phyloP scores from a whole-genome alignment of 2,797 vertebrate genomes.

The Catamblyrhynchus diadema region DNA sequence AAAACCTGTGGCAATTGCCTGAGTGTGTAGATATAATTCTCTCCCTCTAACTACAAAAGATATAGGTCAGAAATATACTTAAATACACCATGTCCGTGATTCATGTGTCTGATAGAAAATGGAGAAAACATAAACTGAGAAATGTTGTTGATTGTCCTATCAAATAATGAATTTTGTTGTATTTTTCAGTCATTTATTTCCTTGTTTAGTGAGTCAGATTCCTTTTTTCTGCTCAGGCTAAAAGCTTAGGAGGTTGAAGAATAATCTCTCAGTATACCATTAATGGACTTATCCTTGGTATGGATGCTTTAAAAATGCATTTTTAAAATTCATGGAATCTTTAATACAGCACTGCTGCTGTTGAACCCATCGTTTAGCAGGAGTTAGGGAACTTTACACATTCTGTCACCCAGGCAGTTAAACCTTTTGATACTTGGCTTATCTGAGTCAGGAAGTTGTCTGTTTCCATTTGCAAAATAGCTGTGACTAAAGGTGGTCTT shows the following conservation, averaged over 20 bases:
- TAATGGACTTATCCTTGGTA: background rate
- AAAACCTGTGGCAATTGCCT: background rate
- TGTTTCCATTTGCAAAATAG: slow-evolving; percentile 19
- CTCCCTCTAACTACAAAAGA: background rate
- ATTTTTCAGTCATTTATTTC: background rate
- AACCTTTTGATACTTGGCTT: background rate
- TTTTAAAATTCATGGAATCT: background rate
- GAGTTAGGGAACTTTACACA: background rate
- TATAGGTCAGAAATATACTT: background rate
- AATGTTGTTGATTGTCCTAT: background rate
- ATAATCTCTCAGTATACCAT: background rate
- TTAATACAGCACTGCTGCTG: background rate
- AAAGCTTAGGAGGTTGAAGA: background rate
- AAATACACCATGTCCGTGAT: background rate
- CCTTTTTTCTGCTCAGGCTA: background rate
- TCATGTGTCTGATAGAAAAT: background rate
- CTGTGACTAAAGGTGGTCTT: background rate
- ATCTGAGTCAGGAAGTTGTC: background rate
- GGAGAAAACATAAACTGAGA: background rate
- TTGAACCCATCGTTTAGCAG: background rate
- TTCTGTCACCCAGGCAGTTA: background rate
- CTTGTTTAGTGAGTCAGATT: background rate
- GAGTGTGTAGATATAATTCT: background rate
- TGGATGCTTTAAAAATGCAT: background rate
- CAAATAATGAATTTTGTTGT: background rate